phyloP scores from a whole-genome alignment of 2,888 invertebrate genomes.

The Tuta absoluta region DNA sequence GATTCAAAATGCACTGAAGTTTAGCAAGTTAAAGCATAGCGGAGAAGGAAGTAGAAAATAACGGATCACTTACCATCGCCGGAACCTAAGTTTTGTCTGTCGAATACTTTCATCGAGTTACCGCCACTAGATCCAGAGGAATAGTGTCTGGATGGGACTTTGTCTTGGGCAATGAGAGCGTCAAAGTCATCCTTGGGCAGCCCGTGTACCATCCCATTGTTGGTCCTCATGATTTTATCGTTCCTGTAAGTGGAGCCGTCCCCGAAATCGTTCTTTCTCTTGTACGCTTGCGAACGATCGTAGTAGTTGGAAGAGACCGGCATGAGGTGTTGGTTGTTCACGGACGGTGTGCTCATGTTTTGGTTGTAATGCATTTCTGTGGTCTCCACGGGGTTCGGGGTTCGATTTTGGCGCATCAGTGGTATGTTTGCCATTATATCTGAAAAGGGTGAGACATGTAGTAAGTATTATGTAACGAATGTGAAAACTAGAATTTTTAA shows the following conservation, averaged over 20 bases:
- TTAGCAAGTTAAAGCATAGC: constrained; percentile 47
- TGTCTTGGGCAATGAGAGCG: constrained; percentile 53
- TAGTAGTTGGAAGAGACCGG: constrained; percentile 60
- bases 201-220: constrained; percentile 64
- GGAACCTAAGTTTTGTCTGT: constrained; percentile 67
- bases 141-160: constrained; percentile 57
- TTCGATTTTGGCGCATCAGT: constrained; percentile 61
- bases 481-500: no score
- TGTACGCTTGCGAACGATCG: constrained; percentile 63
- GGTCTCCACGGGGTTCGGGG: constrained; percentile 66
- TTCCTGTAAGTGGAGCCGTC: constrained; percentile 65
- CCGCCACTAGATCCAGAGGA: constrained; percentile 62
- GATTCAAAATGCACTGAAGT: constrained; percentile 39
- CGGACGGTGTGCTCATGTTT: constrained; percentile 50
- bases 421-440: constrained; percentile 66
- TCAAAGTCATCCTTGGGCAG: constrained; percentile 62
- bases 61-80: constrained; percentile 67
- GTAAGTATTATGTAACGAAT: neutral
- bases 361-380: constrained; percentile 69
- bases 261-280: constrained; percentile 70
- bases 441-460: constrained; percentile 44
- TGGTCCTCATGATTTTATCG: constrained; percentile 71
- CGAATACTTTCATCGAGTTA: constrained; percentile 60
- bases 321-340: constrained; percentile 57
- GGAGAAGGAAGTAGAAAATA: constrained; percentile 39